Percentiles rank a stretch among this genome's conserved stretches.
Conservation (phyloP, 2,888 invertebrate species). For the Helobdella robusta region DNA sequence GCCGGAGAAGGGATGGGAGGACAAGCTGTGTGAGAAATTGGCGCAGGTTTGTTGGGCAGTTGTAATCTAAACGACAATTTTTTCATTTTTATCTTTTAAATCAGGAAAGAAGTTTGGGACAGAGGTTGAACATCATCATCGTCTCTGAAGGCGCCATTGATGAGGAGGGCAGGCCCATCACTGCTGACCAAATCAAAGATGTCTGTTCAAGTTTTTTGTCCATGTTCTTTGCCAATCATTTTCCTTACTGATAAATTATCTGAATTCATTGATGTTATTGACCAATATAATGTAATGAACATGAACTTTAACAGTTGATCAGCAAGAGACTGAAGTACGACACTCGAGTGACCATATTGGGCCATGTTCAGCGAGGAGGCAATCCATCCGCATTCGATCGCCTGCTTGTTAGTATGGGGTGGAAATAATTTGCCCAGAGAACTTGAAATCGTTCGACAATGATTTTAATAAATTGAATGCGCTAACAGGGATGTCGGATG, state of each 20-base stretch:
- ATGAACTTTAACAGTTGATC: constrained; percentile 57
- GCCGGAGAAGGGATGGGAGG: constrained; percentile 79
- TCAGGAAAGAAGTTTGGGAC: constrained; percentile 84
- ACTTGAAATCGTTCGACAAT: neutral
- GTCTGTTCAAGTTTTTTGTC: constrained; percentile 39
- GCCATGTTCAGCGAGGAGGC: constrained; percentile 97
- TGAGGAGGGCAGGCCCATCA: constrained; percentile 83
- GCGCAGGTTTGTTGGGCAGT: constrained; percentile 50
- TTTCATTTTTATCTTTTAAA: neutral
- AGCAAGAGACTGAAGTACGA: constrained; percentile 85
- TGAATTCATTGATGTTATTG: neutral
- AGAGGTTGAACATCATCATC: constrained; percentile 92
- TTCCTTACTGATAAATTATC: neutral
- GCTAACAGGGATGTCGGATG: constrained; percentile 62
- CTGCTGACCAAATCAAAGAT: constrained; percentile 79
- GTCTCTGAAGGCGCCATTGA: constrained; percentile 97
- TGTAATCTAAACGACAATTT: neutral
- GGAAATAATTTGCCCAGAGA: neutral
- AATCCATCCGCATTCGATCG: constrained; percentile 97
- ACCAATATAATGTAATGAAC: neutral
- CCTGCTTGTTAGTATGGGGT: constrained; percentile 63
- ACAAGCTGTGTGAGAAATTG: constrained; percentile 84
- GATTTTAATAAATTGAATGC: neutral
- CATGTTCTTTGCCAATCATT: too few species aligned
- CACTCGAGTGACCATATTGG: constrained; percentile 90